Conservation (phyloP, 2,888 invertebrate genomes). For the Eupithecia vulgata region DNA sequence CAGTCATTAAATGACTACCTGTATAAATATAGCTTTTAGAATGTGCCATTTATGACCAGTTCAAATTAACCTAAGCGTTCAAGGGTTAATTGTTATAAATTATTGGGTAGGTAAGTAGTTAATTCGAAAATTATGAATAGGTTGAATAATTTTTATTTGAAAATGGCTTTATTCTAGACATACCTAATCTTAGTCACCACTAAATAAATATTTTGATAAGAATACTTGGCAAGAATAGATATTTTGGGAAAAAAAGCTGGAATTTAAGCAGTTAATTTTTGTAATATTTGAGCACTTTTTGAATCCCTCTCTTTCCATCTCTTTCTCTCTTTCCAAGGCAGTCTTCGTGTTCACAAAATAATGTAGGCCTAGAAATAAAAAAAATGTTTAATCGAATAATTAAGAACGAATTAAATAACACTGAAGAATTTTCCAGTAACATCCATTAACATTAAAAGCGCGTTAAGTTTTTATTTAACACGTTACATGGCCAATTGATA, state of each 20-base stretch:
- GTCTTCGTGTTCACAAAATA: not conserved
- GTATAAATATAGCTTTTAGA: conserved; percentile 27
- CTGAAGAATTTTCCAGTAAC: not conserved
- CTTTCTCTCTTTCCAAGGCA: not conserved
- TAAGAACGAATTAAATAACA: not conserved
- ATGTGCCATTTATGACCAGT: conserved; percentile 22
- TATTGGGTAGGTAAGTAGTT: conserved; percentile 7
- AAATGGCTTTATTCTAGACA: not conserved
- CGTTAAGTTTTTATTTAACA: conserved; percentile 16
- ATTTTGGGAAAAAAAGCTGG: not conserved
- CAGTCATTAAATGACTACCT: conserved; percentile 19
- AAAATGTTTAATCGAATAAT: not conserved
- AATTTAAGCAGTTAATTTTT: not conserved
- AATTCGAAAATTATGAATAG: conserved; percentile 1
- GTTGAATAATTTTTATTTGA: not conserved
- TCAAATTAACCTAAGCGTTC: conserved; percentile 28
- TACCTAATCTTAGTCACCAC: not conserved
- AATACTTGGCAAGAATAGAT: not conserved
- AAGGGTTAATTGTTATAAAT: conserved; percentile 16
- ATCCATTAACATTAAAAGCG: conserved; percentile 20
- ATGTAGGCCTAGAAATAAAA: not conserved
- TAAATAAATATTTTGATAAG: not conserved
- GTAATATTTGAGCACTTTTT: not conserved
- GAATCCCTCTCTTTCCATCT: not conserved
- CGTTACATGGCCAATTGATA: conserved; percentile 1